These are phyloP conservation scores for Strix uralensis DNA, from an alignment of 2,113 vertebrate species.

Conservation along the genomic window DNA sequence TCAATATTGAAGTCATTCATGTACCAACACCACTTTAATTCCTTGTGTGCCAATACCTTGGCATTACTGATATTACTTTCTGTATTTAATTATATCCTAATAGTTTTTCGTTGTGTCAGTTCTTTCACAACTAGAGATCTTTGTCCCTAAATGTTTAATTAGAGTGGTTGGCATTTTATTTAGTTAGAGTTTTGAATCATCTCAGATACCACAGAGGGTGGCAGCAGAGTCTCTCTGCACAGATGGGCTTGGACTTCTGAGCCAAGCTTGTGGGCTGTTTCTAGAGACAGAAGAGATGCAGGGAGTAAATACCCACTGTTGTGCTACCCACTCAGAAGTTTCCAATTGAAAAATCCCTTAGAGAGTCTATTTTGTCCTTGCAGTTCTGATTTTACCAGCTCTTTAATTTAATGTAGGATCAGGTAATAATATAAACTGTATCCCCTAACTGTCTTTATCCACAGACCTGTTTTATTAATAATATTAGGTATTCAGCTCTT, in stretches of 20 bases:
- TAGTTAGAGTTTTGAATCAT: neutral
- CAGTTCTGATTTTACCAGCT: neutral
- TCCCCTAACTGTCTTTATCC: neutral
- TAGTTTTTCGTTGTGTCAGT: neutral
- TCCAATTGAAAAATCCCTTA: neutral
- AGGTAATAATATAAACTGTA: constrained; percentile 28
- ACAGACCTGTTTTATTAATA: constrained; percentile 54
- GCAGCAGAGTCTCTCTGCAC: constrained; percentile 17
- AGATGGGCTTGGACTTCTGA: neutral
- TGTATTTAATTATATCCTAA: neutral
- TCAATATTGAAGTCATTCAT: neutral
- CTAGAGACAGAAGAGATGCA: neutral
- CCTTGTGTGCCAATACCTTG: neutral
- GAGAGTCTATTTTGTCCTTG: neutral
- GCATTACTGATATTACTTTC: neutral
- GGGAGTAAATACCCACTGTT: neutral
- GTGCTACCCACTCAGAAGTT: neutral
- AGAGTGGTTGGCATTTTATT: neutral
- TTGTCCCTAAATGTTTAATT: neutral
- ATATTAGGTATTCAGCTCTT: constrained; percentile 47
- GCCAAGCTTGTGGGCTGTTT: neutral
- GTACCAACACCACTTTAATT: neutral
- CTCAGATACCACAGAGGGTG: neutral
- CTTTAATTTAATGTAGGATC: neutral
- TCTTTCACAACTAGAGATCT: neutral